Evolutionary conservation across 2,113 vertebrate species (phyloP).

Genomic region (Corydoras sp.): DNA sequence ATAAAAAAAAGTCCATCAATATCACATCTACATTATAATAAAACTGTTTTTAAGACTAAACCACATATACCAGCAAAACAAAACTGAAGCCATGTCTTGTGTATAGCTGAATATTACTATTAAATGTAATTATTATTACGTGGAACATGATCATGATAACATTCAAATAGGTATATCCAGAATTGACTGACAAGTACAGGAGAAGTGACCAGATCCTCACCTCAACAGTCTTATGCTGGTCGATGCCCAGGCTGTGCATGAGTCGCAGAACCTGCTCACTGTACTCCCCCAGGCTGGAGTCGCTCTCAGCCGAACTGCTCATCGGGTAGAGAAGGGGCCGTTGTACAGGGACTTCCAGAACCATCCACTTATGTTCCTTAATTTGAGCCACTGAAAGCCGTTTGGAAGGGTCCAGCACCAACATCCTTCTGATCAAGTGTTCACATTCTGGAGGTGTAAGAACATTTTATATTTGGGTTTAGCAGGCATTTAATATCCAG

Average conservation of each 20-base stretch:
- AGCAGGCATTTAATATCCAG: no score
- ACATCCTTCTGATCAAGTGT: conserved; percentile 93
- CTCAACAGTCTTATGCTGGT: conserved; percentile 97
- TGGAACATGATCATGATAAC: no score
- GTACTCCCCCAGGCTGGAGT: conserved; percentile 77
- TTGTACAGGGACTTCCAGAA: conserved; percentile 82
- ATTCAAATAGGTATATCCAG: no score
- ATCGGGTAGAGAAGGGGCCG: conserved; percentile 80
- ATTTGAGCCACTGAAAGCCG: conserved; percentile 89
- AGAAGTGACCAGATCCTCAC: conserved; percentile 58
- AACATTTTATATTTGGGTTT: no score
- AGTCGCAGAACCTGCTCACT: conserved; percentile 93
- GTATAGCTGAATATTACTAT: no score
- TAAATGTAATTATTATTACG: no score
- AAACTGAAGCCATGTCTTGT: no score
- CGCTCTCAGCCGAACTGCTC: conserved; percentile 66
- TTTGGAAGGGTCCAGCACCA: conserved; percentile 92
- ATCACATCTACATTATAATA: no score
- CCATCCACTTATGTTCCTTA: conserved; percentile 98
- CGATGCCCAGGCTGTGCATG: conserved; percentile 97
- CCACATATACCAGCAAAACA: no score
- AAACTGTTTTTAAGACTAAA: no score
- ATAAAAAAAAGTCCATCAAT: no score
- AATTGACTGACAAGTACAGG: no score
- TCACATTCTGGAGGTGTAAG: conserved; percentile 78